Evolutionary conservation across 92 coral and sea anemone species (phyloP).

Genomic region (Pocillopora grandis): DNA sequence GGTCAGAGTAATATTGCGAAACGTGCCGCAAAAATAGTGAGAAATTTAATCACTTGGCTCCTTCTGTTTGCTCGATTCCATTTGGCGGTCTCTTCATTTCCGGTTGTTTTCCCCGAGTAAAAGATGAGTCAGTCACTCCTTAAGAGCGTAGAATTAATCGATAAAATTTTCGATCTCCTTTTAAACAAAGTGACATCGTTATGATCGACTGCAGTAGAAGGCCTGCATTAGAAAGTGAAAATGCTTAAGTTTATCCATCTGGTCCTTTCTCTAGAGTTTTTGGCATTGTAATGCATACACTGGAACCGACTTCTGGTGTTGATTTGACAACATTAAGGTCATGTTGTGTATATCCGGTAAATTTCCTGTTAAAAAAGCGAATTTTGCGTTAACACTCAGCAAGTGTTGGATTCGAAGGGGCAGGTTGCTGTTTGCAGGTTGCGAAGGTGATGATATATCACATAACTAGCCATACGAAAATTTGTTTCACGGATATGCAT

Average conservation of each 20-base stretch:
- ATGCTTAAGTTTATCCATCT: not conserved
- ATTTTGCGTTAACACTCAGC: slow-evolving; percentile 25
- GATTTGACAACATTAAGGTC: slow-evolving; percentile 32
- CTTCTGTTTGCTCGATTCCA: not conserved
- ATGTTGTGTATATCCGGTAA: slow-evolving; percentile 25
- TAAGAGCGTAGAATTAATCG: slow-evolving; percentile 6
- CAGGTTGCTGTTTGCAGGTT: not conserved
- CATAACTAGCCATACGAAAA: too few species aligned
- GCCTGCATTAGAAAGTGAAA: not conserved
- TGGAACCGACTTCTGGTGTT: not conserved
- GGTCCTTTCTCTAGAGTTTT: not conserved
- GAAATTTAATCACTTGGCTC: not conserved
- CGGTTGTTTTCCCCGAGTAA: slow-evolving; percentile 12
- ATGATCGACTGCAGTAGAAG: not conserved
- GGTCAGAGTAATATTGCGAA: not conserved
- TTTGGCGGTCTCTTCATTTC: slow-evolving; percentile 17
- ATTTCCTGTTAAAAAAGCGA: slow-evolving; percentile 27
- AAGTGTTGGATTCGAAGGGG: slow-evolving; percentile 15
- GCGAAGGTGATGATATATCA: not conserved
- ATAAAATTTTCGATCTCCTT: not conserved
- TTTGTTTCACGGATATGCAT: too few species aligned
- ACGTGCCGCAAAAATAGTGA: too few species aligned
- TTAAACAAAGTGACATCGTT: not conserved
- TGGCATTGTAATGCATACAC: not conserved
- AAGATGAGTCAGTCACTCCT: not conserved